A percentile compares a stretch with the other conserved stretches of the same genome.
phyloP scores from a whole-genome alignment of 2,113 vertebrate species.

The Nycticebus coucang region DNA sequence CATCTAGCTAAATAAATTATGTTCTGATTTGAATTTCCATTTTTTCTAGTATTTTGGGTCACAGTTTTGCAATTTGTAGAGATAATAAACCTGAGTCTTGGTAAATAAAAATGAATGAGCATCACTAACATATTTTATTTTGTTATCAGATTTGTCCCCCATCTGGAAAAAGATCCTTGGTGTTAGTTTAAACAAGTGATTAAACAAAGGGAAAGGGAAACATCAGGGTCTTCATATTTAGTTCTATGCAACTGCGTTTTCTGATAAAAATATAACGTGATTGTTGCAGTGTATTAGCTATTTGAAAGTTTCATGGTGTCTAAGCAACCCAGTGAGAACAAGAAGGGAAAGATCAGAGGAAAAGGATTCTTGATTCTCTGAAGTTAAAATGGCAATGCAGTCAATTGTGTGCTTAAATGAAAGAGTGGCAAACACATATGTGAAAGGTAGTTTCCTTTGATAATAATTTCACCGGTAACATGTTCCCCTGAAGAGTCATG shows the following conservation, averaged over 20 bases:
- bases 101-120: slow-evolving; percentile 52
- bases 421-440: not conserved
- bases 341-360: not conserved
- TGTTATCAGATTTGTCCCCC: slow-evolving; percentile 7
- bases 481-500: not conserved
- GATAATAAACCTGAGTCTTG: slow-evolving; percentile 6
- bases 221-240: not conserved
- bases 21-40: slow-evolving; percentile 26
- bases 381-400: not conserved
- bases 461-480: not conserved
- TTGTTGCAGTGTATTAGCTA: not conserved
- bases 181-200: not conserved
- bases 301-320: not conserved
- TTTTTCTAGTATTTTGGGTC: slow-evolving; percentile 33
- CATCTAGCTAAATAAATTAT: not conserved
- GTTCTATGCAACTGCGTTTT: not conserved
- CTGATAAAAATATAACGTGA: not conserved
- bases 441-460: not conserved
- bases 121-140: slow-evolving; percentile 33
- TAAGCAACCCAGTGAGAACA: not conserved
- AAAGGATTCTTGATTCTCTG: slow-evolving; percentile 8
- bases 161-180: not conserved
- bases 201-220: not conserved
- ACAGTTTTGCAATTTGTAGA: slow-evolving; percentile 23
- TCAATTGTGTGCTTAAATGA: not conserved